phyloP scores from a whole-genome alignment of 30 jellyfish, hydroid and myxozoan species.

The Rhopilema esculentum region DNA sequence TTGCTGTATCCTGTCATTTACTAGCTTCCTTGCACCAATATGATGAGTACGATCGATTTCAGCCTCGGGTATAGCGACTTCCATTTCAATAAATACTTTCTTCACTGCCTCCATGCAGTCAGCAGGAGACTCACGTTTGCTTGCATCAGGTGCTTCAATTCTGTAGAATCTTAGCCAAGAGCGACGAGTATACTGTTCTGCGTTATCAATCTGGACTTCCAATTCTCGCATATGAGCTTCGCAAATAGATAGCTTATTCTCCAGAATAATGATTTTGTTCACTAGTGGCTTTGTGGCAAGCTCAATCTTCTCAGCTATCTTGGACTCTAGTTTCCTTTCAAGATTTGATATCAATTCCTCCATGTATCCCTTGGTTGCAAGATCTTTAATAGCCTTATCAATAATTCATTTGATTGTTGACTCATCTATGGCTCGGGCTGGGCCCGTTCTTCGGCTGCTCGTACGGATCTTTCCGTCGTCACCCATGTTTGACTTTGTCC shows the following conservation, averaged over 20 bases:
- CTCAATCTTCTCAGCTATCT: conserved; percentile 1
- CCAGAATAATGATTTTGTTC: not conserved
- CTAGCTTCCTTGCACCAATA: not conserved
- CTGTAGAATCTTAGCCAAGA: not conserved
- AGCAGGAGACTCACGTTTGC: not conserved
- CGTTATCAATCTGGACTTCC: not conserved
- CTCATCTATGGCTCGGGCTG: conserved; percentile 5
- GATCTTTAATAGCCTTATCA: not conserved
- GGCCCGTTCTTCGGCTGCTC: conserved; percentile 2
- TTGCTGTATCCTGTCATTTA: not conserved
- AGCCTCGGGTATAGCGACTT: not conserved
- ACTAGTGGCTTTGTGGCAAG: not conserved
- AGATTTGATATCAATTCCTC: not conserved
- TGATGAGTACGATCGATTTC: not conserved
- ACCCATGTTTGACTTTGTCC: not conserved
- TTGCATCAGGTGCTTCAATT: not conserved
- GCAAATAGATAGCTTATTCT: not conserved
- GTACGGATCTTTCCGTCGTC: not conserved
- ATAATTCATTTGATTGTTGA: not conserved
- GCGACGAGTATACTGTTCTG: conserved; percentile 1
- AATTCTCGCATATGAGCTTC: conserved; percentile 1
- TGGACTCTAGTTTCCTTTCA: conserved; percentile 1
- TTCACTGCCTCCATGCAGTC: not conserved
- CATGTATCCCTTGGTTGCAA: not conserved
- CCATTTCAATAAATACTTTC: not conserved